phyloP scores from a whole-genome alignment of 1,140 invertebrate species.

The Gerris buenoi region DNA sequence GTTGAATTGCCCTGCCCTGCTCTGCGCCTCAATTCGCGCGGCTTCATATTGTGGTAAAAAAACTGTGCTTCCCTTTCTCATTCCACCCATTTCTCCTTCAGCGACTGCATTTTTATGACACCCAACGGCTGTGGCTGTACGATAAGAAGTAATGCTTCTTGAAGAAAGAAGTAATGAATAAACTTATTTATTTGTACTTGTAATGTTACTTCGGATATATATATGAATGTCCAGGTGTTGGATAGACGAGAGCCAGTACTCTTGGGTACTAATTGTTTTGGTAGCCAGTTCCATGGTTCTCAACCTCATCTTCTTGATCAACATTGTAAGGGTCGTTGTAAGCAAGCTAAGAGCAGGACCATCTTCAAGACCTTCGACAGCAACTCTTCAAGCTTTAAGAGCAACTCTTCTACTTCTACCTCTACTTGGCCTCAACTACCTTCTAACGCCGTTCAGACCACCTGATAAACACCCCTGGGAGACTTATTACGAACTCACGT shows the following conservation, averaged over 20 bases:
- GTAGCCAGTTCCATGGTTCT: conserved; percentile 63
- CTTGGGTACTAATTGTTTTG: conserved; percentile 57
- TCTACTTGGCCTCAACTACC: conserved; percentile 65
- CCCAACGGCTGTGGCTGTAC: no score
- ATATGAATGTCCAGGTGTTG: conserved; percentile 61
- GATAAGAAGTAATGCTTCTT: no score
- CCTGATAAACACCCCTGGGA: conserved; percentile 49
- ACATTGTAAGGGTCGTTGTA: conserved; percentile 83
- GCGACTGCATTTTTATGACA: no score
- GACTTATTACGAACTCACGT: conserved; percentile 62
- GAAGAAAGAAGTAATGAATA: no score
- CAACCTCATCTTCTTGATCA: conserved; percentile 79
- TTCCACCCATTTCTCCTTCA: no score
- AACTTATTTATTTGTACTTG: no score
- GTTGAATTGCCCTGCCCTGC: no score
- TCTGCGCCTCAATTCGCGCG: no score
- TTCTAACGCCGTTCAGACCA: conserved; percentile 78
- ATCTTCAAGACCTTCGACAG: conserved; percentile 31
- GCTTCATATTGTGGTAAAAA: no score
- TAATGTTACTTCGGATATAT: not conserved
- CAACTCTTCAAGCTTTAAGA: conserved; percentile 46
- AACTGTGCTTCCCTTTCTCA: no score
- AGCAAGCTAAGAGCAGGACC: conserved; percentile 61
- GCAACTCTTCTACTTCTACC: conserved; percentile 78
- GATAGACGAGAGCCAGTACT: conserved; percentile 55